Evolutionary conservation across 2,113 vertebrate genomes (phyloP).

Genomic region (Saguinus imperator): DNA sequence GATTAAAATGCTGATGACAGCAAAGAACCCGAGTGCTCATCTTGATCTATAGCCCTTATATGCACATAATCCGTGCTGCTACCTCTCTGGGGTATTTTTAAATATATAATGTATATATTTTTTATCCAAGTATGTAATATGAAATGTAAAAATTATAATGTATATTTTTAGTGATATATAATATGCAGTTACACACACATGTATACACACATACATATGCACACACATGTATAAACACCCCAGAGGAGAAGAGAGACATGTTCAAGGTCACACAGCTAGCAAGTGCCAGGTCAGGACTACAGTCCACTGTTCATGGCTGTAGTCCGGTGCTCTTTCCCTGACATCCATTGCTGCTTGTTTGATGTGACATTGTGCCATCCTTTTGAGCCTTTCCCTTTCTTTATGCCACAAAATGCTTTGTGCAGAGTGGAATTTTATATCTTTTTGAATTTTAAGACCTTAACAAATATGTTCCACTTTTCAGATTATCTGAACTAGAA

Average conservation of each 20-base stretch:
- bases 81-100: background rate
- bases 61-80: background rate
- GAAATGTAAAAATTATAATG: background rate
- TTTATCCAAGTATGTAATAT: background rate
- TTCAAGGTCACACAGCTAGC: background rate
- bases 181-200: background rate
- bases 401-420: background rate
- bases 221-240: background rate
- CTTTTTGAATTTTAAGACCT: slow-evolving; percentile 45
- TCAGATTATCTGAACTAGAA: slow-evolving; percentile 53
- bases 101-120: background rate
- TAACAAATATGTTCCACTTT: slow-evolving; percentile 2
- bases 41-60: background rate
- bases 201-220: no score
- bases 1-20: background rate
- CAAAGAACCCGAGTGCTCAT: background rate
- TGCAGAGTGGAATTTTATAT: background rate
- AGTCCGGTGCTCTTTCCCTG: background rate
- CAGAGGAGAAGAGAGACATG: background rate
- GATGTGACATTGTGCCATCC: background rate
- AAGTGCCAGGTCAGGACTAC: background rate
- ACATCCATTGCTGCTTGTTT: background rate
- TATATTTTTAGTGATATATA: background rate
- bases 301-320: background rate
- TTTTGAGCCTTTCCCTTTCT: background rate